Conservation (phyloP, 2,113 vertebrate genomes). For the Siniperca chuatsi region DNA sequence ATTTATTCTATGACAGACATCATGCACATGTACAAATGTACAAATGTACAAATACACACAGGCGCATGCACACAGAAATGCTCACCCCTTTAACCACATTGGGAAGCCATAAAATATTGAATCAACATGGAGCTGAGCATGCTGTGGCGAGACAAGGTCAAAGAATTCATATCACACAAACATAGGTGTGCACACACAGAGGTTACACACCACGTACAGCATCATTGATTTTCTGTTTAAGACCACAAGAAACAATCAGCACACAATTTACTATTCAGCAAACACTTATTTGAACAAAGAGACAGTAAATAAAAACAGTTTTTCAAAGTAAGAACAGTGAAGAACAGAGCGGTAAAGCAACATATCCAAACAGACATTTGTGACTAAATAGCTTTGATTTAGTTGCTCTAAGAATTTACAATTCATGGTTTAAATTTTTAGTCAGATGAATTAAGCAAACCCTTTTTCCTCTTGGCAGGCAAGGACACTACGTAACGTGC, state of each 20-base stretch:
- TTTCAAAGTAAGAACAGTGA: slow-evolving; percentile 38
- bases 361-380: slow-evolving; percentile 19
- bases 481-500: neutral
- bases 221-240: slow-evolving; percentile 73
- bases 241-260: slow-evolving; percentile 68
- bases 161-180: slow-evolving; percentile 53
- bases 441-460: slow-evolving; percentile 42
- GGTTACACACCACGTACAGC: slow-evolving; percentile 46
- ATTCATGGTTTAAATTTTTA: slow-evolving; percentile 51
- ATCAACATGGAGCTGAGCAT: slow-evolving; percentile 48
- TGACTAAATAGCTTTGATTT: slow-evolving; percentile 36
- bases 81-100: slow-evolving; percentile 12
- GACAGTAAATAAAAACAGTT: slow-evolving; percentile 35
- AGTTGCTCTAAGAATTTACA: slow-evolving; percentile 36
- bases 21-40: slow-evolving; percentile 33
- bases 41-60: slow-evolving; percentile 28
- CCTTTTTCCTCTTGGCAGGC: neutral
- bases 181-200: slow-evolving; percentile 2
- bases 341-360: slow-evolving; percentile 2
- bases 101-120: slow-evolving; percentile 66
- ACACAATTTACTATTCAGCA: slow-evolving; percentile 54
- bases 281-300: slow-evolving; percentile 55
- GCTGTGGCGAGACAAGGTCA: slow-evolving; percentile 57
- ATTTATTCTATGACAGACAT: slow-evolving; percentile 13
- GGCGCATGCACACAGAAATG: slow-evolving; percentile 16